Base-by-base conservation (phyloP, 2,888 invertebrate species). In the Andrena hattorfiana region DNA sequence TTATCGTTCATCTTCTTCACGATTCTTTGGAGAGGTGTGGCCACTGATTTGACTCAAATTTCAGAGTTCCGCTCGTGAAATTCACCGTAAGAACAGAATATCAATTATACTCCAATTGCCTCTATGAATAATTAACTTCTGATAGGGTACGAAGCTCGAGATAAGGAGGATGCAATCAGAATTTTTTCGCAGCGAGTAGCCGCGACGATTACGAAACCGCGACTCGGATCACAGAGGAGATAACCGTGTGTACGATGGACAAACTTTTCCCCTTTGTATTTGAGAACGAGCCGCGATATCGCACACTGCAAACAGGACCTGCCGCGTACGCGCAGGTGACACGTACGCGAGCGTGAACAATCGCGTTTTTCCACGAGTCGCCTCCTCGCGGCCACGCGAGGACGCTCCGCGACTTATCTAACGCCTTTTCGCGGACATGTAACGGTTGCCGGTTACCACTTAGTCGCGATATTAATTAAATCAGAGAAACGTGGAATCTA, bases 231-330 rank as follows among this genome's bases (percentile, higher is more conserved):
- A 30, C 42, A n/a, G 51, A 59, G 56, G n/a, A 83, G 86, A 87
- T 87, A 86, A 86, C 63, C 63, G 78, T 75, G 76, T 87, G 77
- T 85, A 84, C 75, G 32, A 28, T 70, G 77, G 69, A 76, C 80
- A 89, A 87, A 89, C 77, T 81, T 84, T 84, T 83, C 80, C 67
- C 64, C 77, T 81, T 84, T 88, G 80, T 86, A 87, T 85, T 83
- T 81, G 60, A 77, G 51, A 56, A 20, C 56, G 13, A 77, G 63
- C 68, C 72, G 66, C 75, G 88, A 88, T 88, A 88, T 86, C 79
- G 28, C 49, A 28, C 64, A 32, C 35, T 63, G 69, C 69, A 76
- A 56, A 71, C 76, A 84, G 70, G 74, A 76, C 20, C 70, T 51
- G 69, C 26, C 59, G 26, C 59, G 62, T 70, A 71, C 54, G 28